Evolutionary conservation across 2,888 invertebrate species (phyloP).

Genomic region (Drosophila nigricruria): DNA sequence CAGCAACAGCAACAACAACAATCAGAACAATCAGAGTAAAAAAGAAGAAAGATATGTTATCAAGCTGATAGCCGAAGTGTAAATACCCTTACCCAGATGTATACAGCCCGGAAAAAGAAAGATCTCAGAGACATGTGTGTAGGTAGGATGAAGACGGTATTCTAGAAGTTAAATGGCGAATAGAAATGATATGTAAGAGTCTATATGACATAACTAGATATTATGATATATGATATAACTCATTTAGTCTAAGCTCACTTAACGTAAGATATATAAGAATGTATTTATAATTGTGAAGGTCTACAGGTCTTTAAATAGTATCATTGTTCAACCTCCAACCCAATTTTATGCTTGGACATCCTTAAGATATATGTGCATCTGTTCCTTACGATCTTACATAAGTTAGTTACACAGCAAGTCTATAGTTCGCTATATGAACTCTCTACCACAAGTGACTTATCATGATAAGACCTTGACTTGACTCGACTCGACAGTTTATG

Average conservation of each 20-base stretch:
- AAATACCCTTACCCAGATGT: not conserved
- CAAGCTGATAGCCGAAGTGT: not conserved
- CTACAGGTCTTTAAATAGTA: not conserved
- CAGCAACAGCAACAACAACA: conserved; percentile 20
- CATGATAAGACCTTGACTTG: not conserved
- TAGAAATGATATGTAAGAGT: too few species aligned
- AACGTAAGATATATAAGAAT: not conserved
- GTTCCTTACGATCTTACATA: not conserved
- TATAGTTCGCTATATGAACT: not conserved
- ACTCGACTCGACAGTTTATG: not conserved
- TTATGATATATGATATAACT: not conserved
- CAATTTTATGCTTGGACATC: not conserved
- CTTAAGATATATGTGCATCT: not conserved
- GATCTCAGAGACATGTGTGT: not conserved
- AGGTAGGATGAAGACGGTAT: not conserved
- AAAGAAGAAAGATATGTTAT: conserved; percentile 2
- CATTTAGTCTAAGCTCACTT: not conserved
- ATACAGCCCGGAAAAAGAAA: too few species aligned
- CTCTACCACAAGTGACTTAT: not conserved
- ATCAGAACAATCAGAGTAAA: conserved; percentile 47
- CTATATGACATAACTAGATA: not conserved
- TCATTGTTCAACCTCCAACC: too few species aligned
- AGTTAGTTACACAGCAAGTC: not conserved
- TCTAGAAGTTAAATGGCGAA: too few species aligned
- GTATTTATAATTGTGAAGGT: not conserved